phyloP scores from a whole-genome alignment of 2,113 vertebrate genomes.

The Cairina moschata region DNA sequence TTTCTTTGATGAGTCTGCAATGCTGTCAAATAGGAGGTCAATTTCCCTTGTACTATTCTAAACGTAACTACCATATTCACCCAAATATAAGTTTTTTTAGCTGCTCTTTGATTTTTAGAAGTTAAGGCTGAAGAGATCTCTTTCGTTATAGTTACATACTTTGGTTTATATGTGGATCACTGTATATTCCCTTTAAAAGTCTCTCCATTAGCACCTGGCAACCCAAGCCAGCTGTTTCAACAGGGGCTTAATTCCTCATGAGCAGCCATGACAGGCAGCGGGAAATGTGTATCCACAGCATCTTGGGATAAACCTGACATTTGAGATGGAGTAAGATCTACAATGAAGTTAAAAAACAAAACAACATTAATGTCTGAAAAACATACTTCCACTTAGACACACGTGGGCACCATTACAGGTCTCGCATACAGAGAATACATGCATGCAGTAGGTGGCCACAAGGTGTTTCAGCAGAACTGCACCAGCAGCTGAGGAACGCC shows the following conservation, averaged over 20 bases:
- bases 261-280: not conserved
- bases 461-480: not conserved
- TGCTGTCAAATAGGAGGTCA: not conserved
- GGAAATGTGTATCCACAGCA: not conserved
- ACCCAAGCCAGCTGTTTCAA: not conserved
- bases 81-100: not conserved
- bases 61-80: not conserved
- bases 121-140: not conserved
- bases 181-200: not conserved
- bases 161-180: not conserved
- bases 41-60: not conserved
- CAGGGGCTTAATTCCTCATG: not conserved
- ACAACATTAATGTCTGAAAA: not conserved
- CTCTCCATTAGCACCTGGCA: not conserved
- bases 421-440: not conserved
- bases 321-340: not conserved
- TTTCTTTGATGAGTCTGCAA: not conserved
- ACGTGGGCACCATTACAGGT: not conserved
- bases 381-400: not conserved
- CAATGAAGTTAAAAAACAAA: not conserved
- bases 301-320: rapidly evolving
- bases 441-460: not conserved
- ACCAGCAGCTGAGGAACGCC: not conserved
- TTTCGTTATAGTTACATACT: not conserved
- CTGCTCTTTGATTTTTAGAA: not conserved